Evolutionary conservation across 2,888 invertebrate species (phyloP).

Genomic region (Pollenia griseotomentosa): DNA sequence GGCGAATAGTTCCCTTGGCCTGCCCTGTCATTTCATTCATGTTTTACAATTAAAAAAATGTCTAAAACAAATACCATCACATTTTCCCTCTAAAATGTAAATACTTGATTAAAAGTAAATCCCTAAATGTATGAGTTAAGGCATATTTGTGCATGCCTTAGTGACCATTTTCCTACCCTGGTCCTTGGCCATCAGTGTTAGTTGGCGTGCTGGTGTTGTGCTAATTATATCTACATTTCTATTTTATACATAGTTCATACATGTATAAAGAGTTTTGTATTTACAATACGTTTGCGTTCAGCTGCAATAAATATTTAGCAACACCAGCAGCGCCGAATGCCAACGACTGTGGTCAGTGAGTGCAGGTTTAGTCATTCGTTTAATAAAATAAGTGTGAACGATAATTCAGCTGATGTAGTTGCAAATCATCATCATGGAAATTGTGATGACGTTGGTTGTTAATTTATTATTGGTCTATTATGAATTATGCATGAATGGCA

Average conservation of each 20-base stretch:
- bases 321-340: not conserved
- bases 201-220: conserved; percentile 1
- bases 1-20: not conserved
- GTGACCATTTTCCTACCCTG: not conserved
- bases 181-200: not conserved
- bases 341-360: not conserved
- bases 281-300: conserved; percentile 20
- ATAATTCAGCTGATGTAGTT: conserved; percentile 1
- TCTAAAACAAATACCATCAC: conserved; percentile 10
- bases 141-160: not conserved
- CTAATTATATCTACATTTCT: conserved; percentile 7
- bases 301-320: conserved; percentile 1
- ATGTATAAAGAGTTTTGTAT: not conserved
- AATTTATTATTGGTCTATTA: conserved; percentile 29
- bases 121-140: not conserved
- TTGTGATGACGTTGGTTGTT: conserved; percentile 3
- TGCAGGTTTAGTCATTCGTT: conserved; percentile 13
- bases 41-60: not conserved
- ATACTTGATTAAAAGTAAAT: conserved; percentile 4
- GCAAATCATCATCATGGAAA: not conserved
- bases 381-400: conserved; percentile 19
- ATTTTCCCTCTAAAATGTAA: not conserved
- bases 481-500: conserved; percentile 4
- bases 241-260: conserved; percentile 2
- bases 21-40: conserved; percentile 31